Base-by-base conservation (phyloP, 2,113 vertebrate genomes). In the Canis aureus region DNA sequence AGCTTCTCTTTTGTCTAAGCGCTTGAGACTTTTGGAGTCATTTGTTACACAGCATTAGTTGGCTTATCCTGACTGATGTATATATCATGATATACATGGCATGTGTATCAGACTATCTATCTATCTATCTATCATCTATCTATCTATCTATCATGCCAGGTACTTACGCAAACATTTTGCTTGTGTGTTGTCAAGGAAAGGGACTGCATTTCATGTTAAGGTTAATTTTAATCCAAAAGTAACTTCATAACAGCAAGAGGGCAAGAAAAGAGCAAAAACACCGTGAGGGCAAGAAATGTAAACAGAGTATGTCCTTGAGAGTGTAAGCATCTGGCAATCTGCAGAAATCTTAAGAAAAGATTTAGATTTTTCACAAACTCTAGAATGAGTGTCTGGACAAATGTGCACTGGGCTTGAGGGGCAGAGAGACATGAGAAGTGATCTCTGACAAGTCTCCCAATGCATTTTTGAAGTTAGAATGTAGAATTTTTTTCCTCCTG, bases 91-190 rank as follows among this genome's bases (percentile, higher is more conserved):
- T 43, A 43, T 43, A 43, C 43, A 43, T 43, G 43, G 43, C 43
- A 43, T 43, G 43, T 43, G 43, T 43, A 43, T 43, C 43, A 43
- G 35, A 38, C 35, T 38, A 38, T 38, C 38, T 38, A 38, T 38
- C 4, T 38, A 43, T 43, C 43, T 43, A 43, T 43, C 43, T 43
- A 43, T 43, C 38, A 5, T 38, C 38, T 38, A 38, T 38, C 38
- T 38, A 43, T 43, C 43, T 43, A 43, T 43, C 43, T 43, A 38
- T 43, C 43, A 22, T 0, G 0, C 3, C 51, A 0, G 5, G 0
- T 55, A 4, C 29, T 55, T 49, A 60, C 17, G 20, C 53, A 32
- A 64, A 53, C 11, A 19, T 55, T 82, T 43, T 59, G 5, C 71
- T 22, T 74, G 15, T 43, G 1, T 74, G 20, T 66, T 69, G 78